Percentiles rank a stretch among this genome's conserved stretches.
Conservation (phyloP, 2,113 vertebrate species). For the Gavialis gangeticus region DNA sequence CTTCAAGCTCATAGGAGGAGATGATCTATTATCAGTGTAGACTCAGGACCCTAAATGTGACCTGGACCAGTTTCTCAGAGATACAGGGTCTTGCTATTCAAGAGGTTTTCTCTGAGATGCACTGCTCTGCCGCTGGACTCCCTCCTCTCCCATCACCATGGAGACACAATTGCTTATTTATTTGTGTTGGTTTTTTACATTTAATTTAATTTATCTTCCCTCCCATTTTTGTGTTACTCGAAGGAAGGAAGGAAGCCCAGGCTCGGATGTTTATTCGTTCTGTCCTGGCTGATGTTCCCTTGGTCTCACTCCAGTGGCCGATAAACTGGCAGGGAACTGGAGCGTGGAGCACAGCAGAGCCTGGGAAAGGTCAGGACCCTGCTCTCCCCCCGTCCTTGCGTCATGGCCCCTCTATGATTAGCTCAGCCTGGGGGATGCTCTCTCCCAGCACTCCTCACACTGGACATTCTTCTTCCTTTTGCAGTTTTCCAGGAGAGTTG, state of each 20-base stretch:
- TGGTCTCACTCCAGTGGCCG: conserved; percentile 57
- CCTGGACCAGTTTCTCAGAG: background rate
- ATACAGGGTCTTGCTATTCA: background rate
- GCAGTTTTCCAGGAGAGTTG: background rate
- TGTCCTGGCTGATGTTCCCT: conserved; percentile 64
- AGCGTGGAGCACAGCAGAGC: conserved; percentile 57
- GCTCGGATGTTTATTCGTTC: conserved; percentile 72
- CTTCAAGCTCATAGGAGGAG: accelerated
- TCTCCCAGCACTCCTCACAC: background rate
- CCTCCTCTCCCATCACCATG: background rate
- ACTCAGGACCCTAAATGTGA: background rate
- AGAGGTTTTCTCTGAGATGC: background rate
- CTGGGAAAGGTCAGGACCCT: conserved; percentile 72
- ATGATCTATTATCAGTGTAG: accelerated
- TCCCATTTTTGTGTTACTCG: background rate
- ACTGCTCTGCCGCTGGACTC: background rate
- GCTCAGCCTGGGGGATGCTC: background rate
- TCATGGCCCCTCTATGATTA: background rate
- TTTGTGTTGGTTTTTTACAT: conserved; percentile 4
- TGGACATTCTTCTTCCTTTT: background rate
- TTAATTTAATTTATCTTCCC: background rate
- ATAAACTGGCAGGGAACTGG: conserved; percentile 58
- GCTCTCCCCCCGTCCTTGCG: background rate
- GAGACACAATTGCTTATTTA: conserved; percentile 51
- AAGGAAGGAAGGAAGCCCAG: conserved; percentile 67